phyloP scores from a whole-genome alignment of 2,797 vertebrate species.

The Serranus cabrilla region DNA sequence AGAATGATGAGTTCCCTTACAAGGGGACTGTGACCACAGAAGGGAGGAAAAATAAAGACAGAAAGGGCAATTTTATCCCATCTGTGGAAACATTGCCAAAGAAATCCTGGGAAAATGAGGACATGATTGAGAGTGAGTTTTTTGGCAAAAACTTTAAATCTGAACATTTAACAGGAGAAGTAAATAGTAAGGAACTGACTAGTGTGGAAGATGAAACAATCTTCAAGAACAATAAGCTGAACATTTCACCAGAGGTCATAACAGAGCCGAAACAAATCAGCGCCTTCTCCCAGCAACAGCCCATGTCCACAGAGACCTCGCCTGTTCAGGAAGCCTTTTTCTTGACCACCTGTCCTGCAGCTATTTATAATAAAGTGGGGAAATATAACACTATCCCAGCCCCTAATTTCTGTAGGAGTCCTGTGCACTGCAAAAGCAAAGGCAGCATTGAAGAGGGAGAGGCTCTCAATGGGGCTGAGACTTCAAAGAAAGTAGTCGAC shows the following conservation, averaged over 20 bases:
- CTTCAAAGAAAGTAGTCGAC: conserved; percentile 27
- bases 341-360: conserved; percentile 14
- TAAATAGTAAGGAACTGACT: neutral
- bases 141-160: conserved; percentile 7
- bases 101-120: conserved; percentile 47
- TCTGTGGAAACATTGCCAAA: conserved; percentile 41
- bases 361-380: conserved; percentile 21
- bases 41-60: conserved; percentile 66
- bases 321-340: conserved; percentile 39
- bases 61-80: conserved; percentile 17
- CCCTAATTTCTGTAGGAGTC: conserved; percentile 79
- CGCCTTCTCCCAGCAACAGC: conserved; percentile 27
- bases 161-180: conserved; percentile 18
- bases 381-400: conserved; percentile 72
- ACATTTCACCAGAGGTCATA: conserved; percentile 51
- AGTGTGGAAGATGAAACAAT: conserved; percentile 28
- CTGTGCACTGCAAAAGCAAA: conserved; percentile 70
- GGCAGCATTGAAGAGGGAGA: conserved; percentile 3
- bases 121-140: conserved; percentile 10
- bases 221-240: conserved; percentile 57
- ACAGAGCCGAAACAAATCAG: conserved; percentile 17
- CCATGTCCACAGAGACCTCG: conserved; percentile 8
- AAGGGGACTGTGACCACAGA: conserved; percentile 47
- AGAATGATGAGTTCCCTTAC: conserved; percentile 84
- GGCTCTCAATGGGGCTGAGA: neutral